phyloP scores from a whole-genome alignment of 1,140 invertebrate genomes.

The Solenopsis invicta region DNA sequence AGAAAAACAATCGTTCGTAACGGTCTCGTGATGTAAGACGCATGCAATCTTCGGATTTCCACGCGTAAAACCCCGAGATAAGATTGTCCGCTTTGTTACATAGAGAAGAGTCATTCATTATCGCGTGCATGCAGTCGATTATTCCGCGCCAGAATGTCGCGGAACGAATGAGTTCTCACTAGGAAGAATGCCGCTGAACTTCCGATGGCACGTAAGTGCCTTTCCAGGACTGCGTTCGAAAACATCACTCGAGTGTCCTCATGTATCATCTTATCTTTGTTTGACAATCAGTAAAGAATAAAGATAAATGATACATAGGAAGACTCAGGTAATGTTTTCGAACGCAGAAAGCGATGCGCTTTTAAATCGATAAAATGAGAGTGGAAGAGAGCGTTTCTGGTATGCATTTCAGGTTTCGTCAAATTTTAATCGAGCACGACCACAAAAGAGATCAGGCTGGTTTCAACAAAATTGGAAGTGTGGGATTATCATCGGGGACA shows the following conservation, averaged over 20 bases:
- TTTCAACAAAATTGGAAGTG: neutral
- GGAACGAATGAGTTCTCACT: conserved; percentile 62
- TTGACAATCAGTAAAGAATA: too few species aligned
- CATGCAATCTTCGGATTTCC: conserved; percentile 27
- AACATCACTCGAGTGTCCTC: too few species aligned
- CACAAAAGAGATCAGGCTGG: neutral
- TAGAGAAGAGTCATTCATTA: conserved; percentile 53
- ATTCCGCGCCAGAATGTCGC: conserved; percentile 55
- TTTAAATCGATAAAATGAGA: conserved; percentile 62
- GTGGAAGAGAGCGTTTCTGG: conserved; percentile 46
- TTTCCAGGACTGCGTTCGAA: conserved; percentile 22
- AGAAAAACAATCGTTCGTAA: conserved; percentile 31
- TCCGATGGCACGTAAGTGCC: conserved; percentile 66
- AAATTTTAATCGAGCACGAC: conserved; percentile 46
- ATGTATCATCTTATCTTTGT: too few species aligned
- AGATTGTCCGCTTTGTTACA: conserved; percentile 35
- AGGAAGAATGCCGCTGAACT: conserved; percentile 41
- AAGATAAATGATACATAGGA: too few species aligned
- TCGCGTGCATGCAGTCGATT: conserved; percentile 56
- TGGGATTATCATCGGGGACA: conserved; percentile 9
- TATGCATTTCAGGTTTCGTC: neutral
- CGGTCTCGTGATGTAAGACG: conserved; percentile 4
- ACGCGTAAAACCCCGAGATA: conserved; percentile 14
- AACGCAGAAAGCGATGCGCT: neutral
- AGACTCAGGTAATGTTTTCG: too few species aligned